Conservation (phyloP, 2,888 invertebrate species). For the Marronus borbonicus region DNA sequence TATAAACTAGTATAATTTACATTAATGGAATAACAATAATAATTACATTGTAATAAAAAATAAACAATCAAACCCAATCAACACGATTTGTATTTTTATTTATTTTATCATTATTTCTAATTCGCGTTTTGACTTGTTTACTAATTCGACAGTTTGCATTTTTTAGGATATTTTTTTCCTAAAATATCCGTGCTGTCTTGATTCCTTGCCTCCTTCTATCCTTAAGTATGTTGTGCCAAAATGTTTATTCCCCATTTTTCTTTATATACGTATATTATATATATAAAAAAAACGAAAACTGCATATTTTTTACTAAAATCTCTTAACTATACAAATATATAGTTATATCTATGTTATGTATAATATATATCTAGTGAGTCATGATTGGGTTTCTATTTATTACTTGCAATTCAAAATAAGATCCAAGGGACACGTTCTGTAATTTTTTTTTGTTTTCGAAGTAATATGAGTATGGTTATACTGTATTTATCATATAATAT, state of each 20-base stretch:
- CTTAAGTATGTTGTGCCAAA: constrained; percentile 38
- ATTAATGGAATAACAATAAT: constrained; percentile 50
- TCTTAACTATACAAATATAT: constrained; percentile 37
- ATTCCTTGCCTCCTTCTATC: constrained; percentile 7
- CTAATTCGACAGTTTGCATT: background rate
- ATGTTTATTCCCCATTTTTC: background rate
- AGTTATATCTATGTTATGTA: constrained; percentile 34
- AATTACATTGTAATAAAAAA: constrained; percentile 45
- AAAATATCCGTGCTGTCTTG: background rate
- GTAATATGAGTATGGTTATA: too few relatives aligned
- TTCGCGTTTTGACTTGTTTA: background rate
- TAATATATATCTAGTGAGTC: constrained; percentile 51
- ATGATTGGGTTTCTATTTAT: constrained; percentile 53
- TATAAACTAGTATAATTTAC: constrained; percentile 52
- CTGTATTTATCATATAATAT: too few relatives aligned
- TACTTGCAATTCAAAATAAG: background rate
- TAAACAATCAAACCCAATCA: constrained; percentile 45
- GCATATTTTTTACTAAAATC: constrained; percentile 12
- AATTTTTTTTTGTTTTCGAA: too few relatives aligned
- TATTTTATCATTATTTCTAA: background rate
- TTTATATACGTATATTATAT: too few relatives aligned
- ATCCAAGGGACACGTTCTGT: too few relatives aligned
- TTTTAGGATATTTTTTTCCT: constrained; percentile 1
- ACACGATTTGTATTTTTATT: constrained; percentile 6
- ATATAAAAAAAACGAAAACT: constrained; percentile 1